Percentiles rank a stretch among this genome's conserved stretches.
These are phyloP conservation scores for Scolopax rusticola DNA, from an alignment of 2,797 vertebrate genomes.

Conservation along the genomic window DNA sequence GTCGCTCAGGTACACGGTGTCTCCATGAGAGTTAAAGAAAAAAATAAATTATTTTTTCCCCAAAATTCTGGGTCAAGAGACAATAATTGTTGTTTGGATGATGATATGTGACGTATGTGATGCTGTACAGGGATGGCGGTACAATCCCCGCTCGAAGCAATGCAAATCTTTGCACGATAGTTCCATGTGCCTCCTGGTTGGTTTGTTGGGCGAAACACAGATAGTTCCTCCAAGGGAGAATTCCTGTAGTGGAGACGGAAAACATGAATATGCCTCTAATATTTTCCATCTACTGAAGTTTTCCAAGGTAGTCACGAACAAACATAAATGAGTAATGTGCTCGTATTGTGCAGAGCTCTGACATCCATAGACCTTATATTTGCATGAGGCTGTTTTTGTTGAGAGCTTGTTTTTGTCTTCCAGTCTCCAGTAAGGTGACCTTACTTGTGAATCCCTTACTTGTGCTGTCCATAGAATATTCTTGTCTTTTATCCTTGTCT, in stretches of 20 bases:
- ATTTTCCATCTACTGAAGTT: not conserved
- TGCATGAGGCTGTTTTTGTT: not conserved
- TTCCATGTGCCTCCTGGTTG: not conserved
- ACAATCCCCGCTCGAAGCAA: not conserved
- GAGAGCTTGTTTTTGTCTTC: not conserved
- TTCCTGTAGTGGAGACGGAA: not conserved
- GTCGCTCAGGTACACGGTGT: not conserved
- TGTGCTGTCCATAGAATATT: not conserved
- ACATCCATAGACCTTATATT: not conserved
- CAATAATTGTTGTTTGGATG: accelerated
- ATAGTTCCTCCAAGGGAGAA: not conserved
- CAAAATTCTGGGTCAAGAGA: not conserved
- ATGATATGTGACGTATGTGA: not conserved
- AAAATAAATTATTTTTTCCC: not conserved
- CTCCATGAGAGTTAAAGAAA: not conserved
- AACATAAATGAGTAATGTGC: not conserved
- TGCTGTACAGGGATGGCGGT: not conserved
- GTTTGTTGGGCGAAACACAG: not conserved
- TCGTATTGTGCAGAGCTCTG: not conserved
- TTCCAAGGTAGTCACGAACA: not conserved
- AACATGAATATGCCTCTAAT: not conserved
- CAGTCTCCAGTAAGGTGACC: accelerated
- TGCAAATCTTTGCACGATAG: not conserved
- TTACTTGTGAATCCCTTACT: not conserved
- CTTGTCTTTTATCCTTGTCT: not conserved